phyloP scores from a whole-genome alignment of 1,140 invertebrate species.

The Paralvinella palmiformis region DNA sequence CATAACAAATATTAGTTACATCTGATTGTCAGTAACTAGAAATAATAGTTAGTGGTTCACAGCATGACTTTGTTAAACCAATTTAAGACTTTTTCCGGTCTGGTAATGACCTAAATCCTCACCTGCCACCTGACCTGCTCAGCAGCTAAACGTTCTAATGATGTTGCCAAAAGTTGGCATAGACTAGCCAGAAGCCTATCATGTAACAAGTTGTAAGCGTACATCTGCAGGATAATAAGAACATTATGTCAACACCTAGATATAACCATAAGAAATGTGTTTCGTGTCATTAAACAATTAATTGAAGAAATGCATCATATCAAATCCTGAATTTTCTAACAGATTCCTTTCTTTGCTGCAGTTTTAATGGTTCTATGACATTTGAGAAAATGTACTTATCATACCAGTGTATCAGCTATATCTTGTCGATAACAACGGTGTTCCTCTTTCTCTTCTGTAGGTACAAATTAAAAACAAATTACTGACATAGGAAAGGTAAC shows the following conservation, averaged over 20 bases:
- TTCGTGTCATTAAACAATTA: too few relatives aligned
- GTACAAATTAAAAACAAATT: constrained; percentile 7
- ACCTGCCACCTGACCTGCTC: constrained; percentile 55
- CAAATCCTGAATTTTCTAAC: too few relatives aligned
- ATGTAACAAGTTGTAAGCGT: constrained; percentile 73
- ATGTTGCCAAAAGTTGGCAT: constrained; percentile 53
- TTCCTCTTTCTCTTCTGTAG: constrained; percentile 72
- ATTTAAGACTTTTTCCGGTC: too few relatives aligned
- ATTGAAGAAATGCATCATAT: too few relatives aligned
- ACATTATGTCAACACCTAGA: constrained; percentile 5
- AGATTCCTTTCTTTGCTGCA: too few relatives aligned
- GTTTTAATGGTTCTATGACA: neutral
- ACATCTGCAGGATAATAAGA: constrained; percentile 57
- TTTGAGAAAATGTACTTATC: constrained; percentile 15
- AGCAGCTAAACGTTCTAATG: constrained; percentile 35
- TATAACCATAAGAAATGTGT: neutral
- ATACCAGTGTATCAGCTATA: constrained; percentile 77
- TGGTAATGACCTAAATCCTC: too few relatives aligned
- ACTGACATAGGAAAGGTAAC: too few relatives aligned
- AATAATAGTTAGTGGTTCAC: too few relatives aligned
- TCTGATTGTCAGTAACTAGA: neutral
- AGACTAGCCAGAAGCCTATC: constrained; percentile 64
- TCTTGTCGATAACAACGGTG: constrained; percentile 88
- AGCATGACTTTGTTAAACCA: too few relatives aligned
- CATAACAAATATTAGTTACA: neutral